These are phyloP conservation scores for Triops cancriformis DNA, from an alignment of 1,140 invertebrate genomes.

Conservation along the genomic window DNA sequence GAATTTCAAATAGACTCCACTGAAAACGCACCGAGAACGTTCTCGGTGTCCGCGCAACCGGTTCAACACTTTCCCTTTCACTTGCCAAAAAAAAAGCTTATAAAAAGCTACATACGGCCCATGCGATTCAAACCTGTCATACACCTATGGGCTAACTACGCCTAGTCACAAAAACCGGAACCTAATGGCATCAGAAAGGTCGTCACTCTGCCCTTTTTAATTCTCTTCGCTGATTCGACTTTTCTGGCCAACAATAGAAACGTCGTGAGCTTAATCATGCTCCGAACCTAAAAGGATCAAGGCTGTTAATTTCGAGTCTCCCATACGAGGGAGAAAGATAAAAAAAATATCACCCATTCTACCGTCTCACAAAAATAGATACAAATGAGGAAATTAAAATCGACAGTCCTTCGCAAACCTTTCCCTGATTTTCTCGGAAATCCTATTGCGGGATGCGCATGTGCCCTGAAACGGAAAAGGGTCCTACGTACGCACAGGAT, in stretches of 20 bases:
- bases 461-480: neutral
- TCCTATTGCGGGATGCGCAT: neutral
- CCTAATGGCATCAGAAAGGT: neutral
- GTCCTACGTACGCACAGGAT: neutral
- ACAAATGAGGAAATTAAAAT: no score
- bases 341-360: no score
- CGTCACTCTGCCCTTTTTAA: neutral
- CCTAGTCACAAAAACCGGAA: neutral
- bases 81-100: neutral
- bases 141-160: neutral
- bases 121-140: neutral
- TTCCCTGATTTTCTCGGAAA: no score
- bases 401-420: no score
- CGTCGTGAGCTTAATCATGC: no score
- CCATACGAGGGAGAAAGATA: no score
- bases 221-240: neutral
- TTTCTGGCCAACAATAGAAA: no score
- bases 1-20: neutral
- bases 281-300: no score
- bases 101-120: neutral
- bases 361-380: no score
- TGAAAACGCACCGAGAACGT: neutral
- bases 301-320: no score
- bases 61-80: conserved; percentile 1
- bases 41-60: neutral